Base-by-base conservation (phyloP, 2,888 invertebrate genomes). In the Epinotia brunnichana region DNA sequence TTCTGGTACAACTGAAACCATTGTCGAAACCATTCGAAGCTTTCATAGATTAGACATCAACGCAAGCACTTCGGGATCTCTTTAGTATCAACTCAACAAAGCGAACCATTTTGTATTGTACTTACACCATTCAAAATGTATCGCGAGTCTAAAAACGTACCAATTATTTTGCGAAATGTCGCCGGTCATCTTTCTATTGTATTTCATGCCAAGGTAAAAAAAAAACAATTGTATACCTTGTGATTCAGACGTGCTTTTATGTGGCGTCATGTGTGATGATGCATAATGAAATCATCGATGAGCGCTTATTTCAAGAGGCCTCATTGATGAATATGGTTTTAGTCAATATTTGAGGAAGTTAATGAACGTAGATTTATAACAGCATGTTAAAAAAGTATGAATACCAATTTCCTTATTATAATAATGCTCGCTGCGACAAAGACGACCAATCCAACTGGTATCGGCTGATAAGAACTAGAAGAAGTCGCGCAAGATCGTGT, bases 21-120 rank as follows among this genome's bases (percentile, higher is more conserved):
- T 35, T 35, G 9, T 35, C 24, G 24, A 15, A 54, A 54, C 39
- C 15, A 7, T 15, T 17, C 13, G 17, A 53, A 51, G 21, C 41
- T 10, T 63, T 66, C 66, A 41, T 66, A 41, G 10, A 62, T 68
- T 61, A 68, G 72, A 72, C 67, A 72, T 72, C 72, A 72, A 72
- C 72, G 72, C 54, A 62, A 39, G 48, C 60, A 44, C 35, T 56
- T 41, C 1, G 29, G 13, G 59, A 41, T 51, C 29, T 10, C 44
- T 53, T 53, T 39, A 24, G 13, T 17, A 54, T 5, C 39, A 35
- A 62, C 10, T n/a, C 39, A 17, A 44, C 9, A 35, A 35, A 35
- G 35, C 9, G 35, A 35, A 35, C 5, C 56, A 13, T 19, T 10
- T 53, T 39, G 53, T 48, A 68, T 41, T 41, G 41, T 39, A 15